Evolutionary conservation across 2,797 vertebrate genomes (phyloP), one percentile per base, ranked within the genome.

Genomic region (Urophycis tenuis): DNA sequence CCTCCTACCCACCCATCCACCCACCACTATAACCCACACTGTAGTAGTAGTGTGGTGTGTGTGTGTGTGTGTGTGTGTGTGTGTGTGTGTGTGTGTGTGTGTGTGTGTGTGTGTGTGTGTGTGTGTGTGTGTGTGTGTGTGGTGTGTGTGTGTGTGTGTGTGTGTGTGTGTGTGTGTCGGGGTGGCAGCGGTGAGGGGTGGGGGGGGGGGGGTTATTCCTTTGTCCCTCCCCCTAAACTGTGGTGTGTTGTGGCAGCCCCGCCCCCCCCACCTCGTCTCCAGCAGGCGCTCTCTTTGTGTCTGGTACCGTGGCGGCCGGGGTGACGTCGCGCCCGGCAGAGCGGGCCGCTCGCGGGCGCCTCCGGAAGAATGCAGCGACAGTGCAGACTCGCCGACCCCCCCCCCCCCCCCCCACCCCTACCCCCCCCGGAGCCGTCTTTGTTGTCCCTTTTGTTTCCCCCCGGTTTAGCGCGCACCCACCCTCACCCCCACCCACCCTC

Each of bases 261-360:
- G 81, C 85, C 86, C 87, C 86, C 87, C 80, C 79, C 60, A 8
- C 75, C 31, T 82, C 81, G 78, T 82, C 73, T 3, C 77, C 79
- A 49, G 77, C 77, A 75, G 74, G 81, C 73, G 80, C 77, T 86
- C 82, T 82, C 87, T 89, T 89, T 87, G 87, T 89, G 90, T 90
- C 79, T 86, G 83, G 78, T 87, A 79, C 81, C 82, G 80, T 30
- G 31, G 78, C 83, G 73, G 60, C 60, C 77, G 79, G 81, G 60
- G 53, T 74, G 78, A 83, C 82, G 80, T 79, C 78, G 77, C 77
- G 80, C 39, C 34, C 11, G 31, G 36, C 69, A 60, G 39, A 67
- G 75, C n/a, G 77, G 12, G 36, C 71, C 33, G 41, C 67, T 74
- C n/a, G 77, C 74, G 71, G 75, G 72, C 67, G 75, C 79, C 70